Evolutionary conservation across 2,797 vertebrate species (phyloP).

Genomic region (Ara ararauna): DNA sequence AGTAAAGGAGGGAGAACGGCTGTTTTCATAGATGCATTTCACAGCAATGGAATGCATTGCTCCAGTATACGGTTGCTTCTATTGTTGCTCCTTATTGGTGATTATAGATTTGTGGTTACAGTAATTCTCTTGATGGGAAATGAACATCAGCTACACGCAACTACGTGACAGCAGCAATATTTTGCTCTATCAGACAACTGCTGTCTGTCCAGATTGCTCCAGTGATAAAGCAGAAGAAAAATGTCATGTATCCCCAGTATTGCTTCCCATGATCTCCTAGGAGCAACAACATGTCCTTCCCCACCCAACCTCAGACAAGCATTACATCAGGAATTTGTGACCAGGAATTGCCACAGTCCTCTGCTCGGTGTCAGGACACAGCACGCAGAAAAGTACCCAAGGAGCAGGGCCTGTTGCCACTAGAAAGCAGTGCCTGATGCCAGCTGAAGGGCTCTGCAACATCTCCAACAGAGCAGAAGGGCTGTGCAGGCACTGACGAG

Average conservation of each 20-base stretch:
- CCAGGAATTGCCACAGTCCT: background rate
- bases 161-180: background rate
- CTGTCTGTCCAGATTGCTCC: background rate
- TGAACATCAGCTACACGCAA: background rate
- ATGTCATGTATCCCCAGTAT: background rate
- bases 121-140: background rate
- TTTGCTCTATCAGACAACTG: background rate
- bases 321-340: accelerated
- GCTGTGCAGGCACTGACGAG: background rate
- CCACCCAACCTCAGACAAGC: background rate
- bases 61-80: background rate
- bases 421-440: background rate
- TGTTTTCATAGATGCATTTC: background rate
- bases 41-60: background rate
- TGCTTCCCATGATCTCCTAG: background rate
- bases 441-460: background rate
- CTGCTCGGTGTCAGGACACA: background rate
- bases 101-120: background rate
- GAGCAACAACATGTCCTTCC: accelerated
- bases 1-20: background rate
- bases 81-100: background rate
- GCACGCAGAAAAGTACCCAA: background rate
- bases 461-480: background rate
- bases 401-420: accelerated
- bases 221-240: background rate